Evolutionary conservation across 2,888 invertebrate species (phyloP).

Genomic region (Cryptocheilus praepositus): DNA sequence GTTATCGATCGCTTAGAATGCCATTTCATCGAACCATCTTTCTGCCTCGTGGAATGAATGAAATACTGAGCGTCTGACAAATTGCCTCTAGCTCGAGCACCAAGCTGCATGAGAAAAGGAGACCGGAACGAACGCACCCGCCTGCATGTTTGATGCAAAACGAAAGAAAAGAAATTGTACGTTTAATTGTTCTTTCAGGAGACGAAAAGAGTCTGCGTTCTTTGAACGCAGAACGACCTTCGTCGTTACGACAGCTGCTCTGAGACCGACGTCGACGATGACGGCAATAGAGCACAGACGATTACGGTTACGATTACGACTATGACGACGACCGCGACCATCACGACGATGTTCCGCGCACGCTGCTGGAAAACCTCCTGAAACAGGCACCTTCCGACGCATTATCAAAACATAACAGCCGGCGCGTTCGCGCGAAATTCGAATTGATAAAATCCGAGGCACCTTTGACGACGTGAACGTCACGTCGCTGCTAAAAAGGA

Average conservation of each 20-base stretch:
- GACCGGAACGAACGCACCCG: conserved; percentile 60
- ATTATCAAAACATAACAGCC: no score
- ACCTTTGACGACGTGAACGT: no score
- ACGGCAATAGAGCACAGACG: neutral
- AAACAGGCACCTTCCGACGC: no score
- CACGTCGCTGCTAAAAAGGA: no score
- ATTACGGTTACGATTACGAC: conserved; percentile 1
- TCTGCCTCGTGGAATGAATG: conserved; percentile 59
- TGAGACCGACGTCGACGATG: neutral
- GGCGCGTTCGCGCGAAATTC: no score
- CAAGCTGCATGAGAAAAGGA: conserved; percentile 58
- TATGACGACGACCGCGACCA: neutral
- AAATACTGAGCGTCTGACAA: conserved; percentile 51
- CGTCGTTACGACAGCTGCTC: conserved; percentile 1
- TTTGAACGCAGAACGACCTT: conserved; percentile 31
- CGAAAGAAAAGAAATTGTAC: conserved; percentile 46
- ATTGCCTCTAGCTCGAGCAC: conserved; percentile 68
- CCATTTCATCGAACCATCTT: conserved; percentile 52
- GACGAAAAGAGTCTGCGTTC: conserved; percentile 35
- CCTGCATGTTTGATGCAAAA: conserved; percentile 63
- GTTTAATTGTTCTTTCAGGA: conserved; percentile 62
- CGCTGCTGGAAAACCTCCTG: neutral
- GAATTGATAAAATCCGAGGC: no score
- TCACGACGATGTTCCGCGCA: neutral
- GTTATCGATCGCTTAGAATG: conserved; percentile 9